These are phyloP conservation scores for Phaethornis superciliosus DNA, from an alignment of 2,113 vertebrate genomes.

Conservation along the genomic window DNA sequence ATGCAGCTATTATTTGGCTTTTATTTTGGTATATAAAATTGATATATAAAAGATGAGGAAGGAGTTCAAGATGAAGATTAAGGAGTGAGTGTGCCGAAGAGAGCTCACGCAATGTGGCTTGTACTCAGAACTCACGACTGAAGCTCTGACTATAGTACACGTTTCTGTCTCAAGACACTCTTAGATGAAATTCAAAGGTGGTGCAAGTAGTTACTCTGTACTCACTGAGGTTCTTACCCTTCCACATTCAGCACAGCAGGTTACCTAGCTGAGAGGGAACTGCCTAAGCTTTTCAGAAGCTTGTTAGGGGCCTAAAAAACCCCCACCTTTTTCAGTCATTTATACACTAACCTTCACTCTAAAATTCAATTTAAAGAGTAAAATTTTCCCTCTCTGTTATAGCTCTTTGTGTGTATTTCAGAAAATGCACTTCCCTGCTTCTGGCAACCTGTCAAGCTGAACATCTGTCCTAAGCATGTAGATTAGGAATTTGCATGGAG, in stretches of 20 bases:
- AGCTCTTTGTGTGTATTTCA: neutral
- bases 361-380: neutral
- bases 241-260: neutral
- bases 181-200: neutral
- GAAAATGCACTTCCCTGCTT: neutral
- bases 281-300: neutral
- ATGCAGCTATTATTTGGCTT: neutral
- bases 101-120: neutral
- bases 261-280: neutral
- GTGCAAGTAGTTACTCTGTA: neutral
- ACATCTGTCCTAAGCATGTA: neutral
- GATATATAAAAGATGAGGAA: neutral
- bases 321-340: neutral
- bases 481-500: neutral
- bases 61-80: slow-evolving; percentile 20
- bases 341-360: neutral
- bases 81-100: neutral
- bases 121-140: neutral
- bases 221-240: neutral
- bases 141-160: neutral
- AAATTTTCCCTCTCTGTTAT: neutral
- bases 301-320: neutral
- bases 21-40: neutral
- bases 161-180: neutral
- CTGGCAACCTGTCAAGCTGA: neutral